These are phyloP conservation scores for Epinephelus moara DNA, from an alignment of 2,113 vertebrate genomes.

Conservation along the genomic window DNA sequence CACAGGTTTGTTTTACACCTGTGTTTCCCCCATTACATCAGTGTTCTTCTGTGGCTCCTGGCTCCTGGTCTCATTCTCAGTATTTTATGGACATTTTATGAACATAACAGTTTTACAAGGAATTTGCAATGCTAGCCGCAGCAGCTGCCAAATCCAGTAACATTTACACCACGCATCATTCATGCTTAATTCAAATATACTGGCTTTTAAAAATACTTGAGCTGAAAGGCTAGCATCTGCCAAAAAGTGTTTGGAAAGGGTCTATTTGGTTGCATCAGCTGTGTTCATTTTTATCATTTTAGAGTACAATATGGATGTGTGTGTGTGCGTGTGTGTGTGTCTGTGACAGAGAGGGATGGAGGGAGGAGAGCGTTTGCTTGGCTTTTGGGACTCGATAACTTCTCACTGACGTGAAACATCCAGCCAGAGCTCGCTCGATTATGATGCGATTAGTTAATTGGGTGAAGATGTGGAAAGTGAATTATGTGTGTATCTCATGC, in stretches of 20 bases:
- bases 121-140: background rate
- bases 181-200: constrained; percentile 9
- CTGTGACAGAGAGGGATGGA: background rate
- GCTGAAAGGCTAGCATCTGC: background rate
- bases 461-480: constrained; percentile 81
- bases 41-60: background rate
- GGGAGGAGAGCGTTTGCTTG: constrained; percentile 15
- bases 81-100: background rate
- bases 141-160: background rate
- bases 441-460: constrained; percentile 81
- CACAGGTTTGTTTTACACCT: background rate
- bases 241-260: constrained; percentile 4
- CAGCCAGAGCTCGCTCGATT: constrained; percentile 64
- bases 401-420: constrained; percentile 61
- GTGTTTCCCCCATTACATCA: background rate
- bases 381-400: constrained; percentile 39
- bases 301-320: background rate
- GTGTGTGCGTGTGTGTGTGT: constrained; percentile 6
- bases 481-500: constrained; percentile 78
- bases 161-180: background rate
- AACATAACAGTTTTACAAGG: background rate
- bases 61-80: background rate
- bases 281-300: constrained; percentile 9
- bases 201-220: constrained; percentile 4
- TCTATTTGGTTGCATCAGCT: constrained; percentile 46